A percentile compares a stretch with the other conserved stretches of the same genome.
Evolutionary conservation across 53 echinoderm and acorn worm species (phyloP).

Genomic region (Apostichopus leukothele): DNA sequence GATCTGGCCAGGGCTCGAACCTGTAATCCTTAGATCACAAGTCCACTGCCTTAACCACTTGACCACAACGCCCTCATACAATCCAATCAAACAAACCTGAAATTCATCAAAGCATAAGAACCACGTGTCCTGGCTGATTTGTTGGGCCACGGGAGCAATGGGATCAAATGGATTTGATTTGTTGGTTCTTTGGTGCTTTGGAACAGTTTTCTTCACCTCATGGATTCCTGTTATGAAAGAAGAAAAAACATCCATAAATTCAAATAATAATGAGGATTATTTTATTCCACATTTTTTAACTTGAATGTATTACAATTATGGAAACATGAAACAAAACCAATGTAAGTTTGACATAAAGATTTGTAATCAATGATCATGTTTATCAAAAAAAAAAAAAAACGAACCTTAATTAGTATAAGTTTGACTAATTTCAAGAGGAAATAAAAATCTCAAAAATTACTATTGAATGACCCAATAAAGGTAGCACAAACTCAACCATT

Average conservation of each 20-base stretch:
- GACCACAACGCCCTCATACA: no score
- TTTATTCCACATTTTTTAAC: no score
- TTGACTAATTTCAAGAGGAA: no score
- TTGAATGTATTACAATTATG: no score
- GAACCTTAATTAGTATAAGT: no score
- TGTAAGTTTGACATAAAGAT: neutral
- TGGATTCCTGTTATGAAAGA: conserved; percentile 71
- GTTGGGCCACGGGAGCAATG: conserved; percentile 70
- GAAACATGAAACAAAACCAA: neutral
- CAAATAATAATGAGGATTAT: neutral
- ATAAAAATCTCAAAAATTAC: no score
- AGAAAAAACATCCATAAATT: neutral
- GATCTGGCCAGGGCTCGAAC: no score
- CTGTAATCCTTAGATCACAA: no score
- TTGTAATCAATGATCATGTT: neutral
- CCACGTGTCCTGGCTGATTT: conserved; percentile 83
- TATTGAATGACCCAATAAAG: no score
- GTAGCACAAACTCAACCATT: no score
- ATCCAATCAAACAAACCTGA: conserved; percentile 57
- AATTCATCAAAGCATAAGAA: conserved; percentile 98
- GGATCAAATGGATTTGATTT: conserved; percentile 73
- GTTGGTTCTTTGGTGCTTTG: conserved; percentile 56
- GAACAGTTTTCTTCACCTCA: conserved; percentile 86
- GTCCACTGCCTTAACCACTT: no score
- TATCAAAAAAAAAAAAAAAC: no score